phyloP scores from a whole-genome alignment of 23 tunicate genomes.

The Clavelina lepadiformis region DNA sequence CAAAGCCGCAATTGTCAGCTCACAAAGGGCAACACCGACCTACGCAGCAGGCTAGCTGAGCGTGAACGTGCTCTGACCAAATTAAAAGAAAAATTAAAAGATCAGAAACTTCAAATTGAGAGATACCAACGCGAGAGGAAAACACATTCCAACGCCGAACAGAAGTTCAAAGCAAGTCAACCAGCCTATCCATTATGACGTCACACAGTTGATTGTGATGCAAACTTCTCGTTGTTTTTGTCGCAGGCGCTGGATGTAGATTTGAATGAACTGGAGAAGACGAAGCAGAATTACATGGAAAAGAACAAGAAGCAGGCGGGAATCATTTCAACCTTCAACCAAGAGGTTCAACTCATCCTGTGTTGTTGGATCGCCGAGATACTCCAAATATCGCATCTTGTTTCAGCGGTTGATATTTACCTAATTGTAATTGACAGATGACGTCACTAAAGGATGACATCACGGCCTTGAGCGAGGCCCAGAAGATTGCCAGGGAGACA shows the following conservation, averaged over 20 bases:
- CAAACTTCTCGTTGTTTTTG: neutral
- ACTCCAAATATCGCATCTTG: neutral
- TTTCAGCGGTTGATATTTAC: no score
- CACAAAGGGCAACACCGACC: slow-evolving; percentile 71
- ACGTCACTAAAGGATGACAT: slow-evolving; percentile 74
- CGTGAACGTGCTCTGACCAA: slow-evolving; percentile 34
- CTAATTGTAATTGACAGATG: slow-evolving; percentile 47
- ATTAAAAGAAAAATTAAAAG: slow-evolving; percentile 54
- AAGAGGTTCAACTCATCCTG: slow-evolving; percentile 61
- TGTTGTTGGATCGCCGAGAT: no score
- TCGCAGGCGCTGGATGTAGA: slow-evolving; percentile 66
- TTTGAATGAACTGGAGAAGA: slow-evolving; percentile 43
- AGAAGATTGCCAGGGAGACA: slow-evolving; percentile 50
- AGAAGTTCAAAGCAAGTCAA: slow-evolving; percentile 19
- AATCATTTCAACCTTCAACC: slow-evolving; percentile 62
- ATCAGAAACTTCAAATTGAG: slow-evolving; percentile 50
- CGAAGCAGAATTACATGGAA: slow-evolving; percentile 54
- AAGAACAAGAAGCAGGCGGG: slow-evolving; percentile 71
- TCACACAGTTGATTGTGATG: neutral
- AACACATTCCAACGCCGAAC: slow-evolving; percentile 23
- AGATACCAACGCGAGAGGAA: slow-evolving; percentile 45
- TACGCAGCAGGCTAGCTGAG: slow-evolving; percentile 51
- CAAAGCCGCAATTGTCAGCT: slow-evolving; percentile 68
- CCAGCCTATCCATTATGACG: neutral
- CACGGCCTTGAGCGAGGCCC: slow-evolving; percentile 67